Percentiles rank a stretch among this genome's conserved stretches.
Conservation (phyloP, 2,797 vertebrate genomes). For the Karalla daura region DNA sequence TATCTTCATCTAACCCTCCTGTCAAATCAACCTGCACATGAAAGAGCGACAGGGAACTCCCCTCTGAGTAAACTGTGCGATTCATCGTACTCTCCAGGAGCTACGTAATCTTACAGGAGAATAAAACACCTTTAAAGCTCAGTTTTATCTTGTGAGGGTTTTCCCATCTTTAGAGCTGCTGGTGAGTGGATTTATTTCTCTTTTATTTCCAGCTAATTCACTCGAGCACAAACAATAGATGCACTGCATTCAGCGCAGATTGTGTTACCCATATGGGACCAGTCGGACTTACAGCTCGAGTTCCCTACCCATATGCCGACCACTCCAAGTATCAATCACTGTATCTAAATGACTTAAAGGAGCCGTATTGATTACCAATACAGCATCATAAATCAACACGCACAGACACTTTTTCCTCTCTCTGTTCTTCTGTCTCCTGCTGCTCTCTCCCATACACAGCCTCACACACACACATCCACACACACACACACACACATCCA, state of each 20-base stretch:
- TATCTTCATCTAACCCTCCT: slow-evolving; percentile 86
- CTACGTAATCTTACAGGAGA: slow-evolving; percentile 9
- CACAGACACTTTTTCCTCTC: slow-evolving; percentile 37
- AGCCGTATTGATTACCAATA: slow-evolving; percentile 82
- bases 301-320: slow-evolving; percentile 76
- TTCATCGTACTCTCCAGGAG: slow-evolving; percentile 20
- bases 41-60: slow-evolving; percentile 63
- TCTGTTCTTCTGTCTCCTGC: slow-evolving; percentile 1
- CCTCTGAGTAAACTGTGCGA: slow-evolving; percentile 23
- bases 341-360: slow-evolving; percentile 77
- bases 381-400: slow-evolving; percentile 76
- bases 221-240: slow-evolving; percentile 75
- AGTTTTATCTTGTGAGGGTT: not conserved
- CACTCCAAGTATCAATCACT: slow-evolving; percentile 78
- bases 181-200: slow-evolving; percentile 29
- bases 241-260: slow-evolving; percentile 59
- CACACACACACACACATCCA: slow-evolving; percentile 4
- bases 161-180: not conserved
- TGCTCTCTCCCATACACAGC: slow-evolving; percentile 4
- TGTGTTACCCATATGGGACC: slow-evolving; percentile 76
- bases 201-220: slow-evolving; percentile 75
- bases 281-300: slow-evolving; percentile 64
- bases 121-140: slow-evolving; percentile 1
- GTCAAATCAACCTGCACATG: slow-evolving; percentile 83
- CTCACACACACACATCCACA: slow-evolving; percentile 3